These are phyloP conservation scores for Blomia tropicalis DNA, from an alignment of 2,888 invertebrate genomes.

Conservation along the genomic window DNA sequence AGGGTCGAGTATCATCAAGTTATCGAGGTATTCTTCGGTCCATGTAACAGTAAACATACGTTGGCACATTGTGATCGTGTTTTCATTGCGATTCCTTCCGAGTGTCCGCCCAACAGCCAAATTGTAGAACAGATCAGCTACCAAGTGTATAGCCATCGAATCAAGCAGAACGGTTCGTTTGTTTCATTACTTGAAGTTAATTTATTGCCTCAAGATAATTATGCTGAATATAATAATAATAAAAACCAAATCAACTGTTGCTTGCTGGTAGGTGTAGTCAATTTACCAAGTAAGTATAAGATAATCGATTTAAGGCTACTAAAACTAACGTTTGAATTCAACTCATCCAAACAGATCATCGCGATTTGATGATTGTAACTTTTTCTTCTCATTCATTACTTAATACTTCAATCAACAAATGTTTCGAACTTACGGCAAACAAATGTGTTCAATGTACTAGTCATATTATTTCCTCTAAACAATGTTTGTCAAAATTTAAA, in stretches of 20 bases:
- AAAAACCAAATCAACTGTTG: too few species aligned
- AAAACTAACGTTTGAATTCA: too few species aligned
- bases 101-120: neutral
- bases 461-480: neutral
- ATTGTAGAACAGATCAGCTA: neutral
- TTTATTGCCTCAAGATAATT: too few species aligned
- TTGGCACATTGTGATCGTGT: neutral
- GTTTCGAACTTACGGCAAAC: neutral
- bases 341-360: too few species aligned
- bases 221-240: too few species aligned
- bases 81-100: neutral
- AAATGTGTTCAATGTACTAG: neutral
- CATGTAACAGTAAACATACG: neutral
- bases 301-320: too few species aligned
- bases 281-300: neutral
- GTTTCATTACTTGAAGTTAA: neutral
- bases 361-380: neutral
- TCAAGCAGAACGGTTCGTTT: neutral
- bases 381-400: neutral
- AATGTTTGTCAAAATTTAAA: neutral
- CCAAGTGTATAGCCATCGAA: neutral
- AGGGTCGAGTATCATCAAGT: neutral
- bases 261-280: neutral
- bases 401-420: neutral
- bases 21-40: neutral